These are phyloP conservation scores for Hyalella azteca DNA, from an alignment of 2,888 invertebrate species.

Conservation along the genomic window DNA sequence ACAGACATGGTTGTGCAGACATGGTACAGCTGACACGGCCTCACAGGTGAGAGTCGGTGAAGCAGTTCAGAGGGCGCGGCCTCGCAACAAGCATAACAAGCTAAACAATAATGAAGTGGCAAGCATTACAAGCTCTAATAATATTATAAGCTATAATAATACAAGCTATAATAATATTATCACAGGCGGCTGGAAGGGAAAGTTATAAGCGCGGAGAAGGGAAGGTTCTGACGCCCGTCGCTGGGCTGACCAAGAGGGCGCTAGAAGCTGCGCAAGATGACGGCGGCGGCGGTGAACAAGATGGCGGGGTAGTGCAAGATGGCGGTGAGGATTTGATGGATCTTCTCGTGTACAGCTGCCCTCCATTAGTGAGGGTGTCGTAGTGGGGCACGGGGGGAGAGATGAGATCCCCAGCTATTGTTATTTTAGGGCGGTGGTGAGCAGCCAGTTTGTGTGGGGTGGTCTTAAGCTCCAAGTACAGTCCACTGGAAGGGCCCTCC, in stretches of 20 bases:
- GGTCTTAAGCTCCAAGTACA: background rate
- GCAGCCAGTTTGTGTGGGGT: background rate
- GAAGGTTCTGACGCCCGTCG: too few relatives aligned
- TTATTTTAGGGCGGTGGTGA: constrained; percentile 4
- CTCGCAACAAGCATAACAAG: constrained; percentile 30
- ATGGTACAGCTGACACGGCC: background rate
- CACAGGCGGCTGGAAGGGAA: constrained; percentile 59
- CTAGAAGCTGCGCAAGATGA: background rate
- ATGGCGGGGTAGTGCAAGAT: background rate
- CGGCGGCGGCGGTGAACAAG: background rate
- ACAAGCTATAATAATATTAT: constrained; percentile 54
- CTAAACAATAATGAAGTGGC: too few relatives aligned
- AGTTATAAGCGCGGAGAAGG: constrained; percentile 58
- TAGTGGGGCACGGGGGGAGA: background rate
- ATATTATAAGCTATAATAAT: too few relatives aligned
- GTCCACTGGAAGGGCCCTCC: background rate
- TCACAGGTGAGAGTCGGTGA: background rate
- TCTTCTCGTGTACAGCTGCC: constrained; percentile 48
- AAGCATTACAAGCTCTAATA: too few relatives aligned
- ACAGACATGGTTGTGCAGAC: background rate
- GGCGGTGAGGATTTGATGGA: background rate
- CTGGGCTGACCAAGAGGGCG: too few relatives aligned
- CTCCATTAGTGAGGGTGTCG: background rate
- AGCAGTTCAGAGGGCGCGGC: background rate
- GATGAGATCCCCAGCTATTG: constrained; percentile 19